Percentiles rank a stretch among this genome's conserved stretches.
phyloP scores from a whole-genome alignment of 1,140 invertebrate species.

The Eupristina koningsbergeri region DNA sequence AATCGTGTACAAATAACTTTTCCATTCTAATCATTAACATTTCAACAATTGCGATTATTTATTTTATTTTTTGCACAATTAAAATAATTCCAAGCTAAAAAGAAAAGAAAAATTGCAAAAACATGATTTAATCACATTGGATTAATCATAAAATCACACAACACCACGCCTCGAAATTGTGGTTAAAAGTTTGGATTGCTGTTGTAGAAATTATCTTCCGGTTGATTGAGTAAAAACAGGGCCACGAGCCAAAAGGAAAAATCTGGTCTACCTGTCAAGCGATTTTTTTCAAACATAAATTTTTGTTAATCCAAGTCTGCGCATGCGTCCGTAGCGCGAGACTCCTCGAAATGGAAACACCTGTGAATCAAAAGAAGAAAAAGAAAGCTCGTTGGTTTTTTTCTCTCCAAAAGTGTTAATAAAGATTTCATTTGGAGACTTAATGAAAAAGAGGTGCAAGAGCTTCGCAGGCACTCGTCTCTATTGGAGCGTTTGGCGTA shows the following conservation, averaged over 20 bases:
- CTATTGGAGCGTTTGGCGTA: neutral
- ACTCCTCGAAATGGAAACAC: neutral
- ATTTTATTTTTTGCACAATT: too few species aligned
- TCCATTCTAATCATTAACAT: too few species aligned
- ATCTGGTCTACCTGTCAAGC: neutral
- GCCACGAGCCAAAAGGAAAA: neutral
- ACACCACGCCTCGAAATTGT: neutral
- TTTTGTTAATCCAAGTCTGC: neutral
- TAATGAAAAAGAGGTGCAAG: neutral
- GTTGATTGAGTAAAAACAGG: neutral
- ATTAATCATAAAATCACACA: neutral
- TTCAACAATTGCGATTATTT: too few species aligned
- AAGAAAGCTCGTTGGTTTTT: too few species aligned
- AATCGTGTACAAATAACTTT: too few species aligned
- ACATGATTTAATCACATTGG: too few species aligned
- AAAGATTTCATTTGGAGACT: neutral
- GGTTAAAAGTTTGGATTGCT: neutral
- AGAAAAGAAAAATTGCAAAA: too few species aligned
- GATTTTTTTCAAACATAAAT: neutral
- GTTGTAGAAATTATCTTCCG: neutral
- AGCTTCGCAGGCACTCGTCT: neutral
- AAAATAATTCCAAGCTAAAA: too few species aligned
- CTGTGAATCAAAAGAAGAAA: neutral
- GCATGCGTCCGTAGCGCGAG: neutral
- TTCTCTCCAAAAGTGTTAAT: neutral